Base-by-base conservation (phyloP, 2,797 vertebrate species). In the Jordanella pulchra region DNA sequence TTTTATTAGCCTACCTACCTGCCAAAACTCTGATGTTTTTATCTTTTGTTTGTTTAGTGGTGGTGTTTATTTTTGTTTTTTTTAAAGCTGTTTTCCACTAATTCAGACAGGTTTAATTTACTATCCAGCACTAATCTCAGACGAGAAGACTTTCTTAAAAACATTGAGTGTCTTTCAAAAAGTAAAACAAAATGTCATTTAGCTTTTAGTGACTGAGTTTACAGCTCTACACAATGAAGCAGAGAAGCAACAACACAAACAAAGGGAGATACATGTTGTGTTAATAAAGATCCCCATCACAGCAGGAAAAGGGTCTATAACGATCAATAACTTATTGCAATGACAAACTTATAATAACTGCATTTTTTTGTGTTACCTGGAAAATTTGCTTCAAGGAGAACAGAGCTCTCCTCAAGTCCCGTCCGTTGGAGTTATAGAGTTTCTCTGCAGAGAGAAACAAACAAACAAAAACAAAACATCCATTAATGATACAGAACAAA, bases 381-480 rank as follows among this genome's bases (percentile, higher is more conserved):
- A 99, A 99, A 81, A 99, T 97, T 80, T 99, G 97, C 90, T 99
- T 99, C 72, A 99, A 93, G 42, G 97, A 98, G 92, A 99, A 99
- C 84, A 98, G 94, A 3, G 97, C 97, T 69, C 97, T 94, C 86
- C 97, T 97, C 85, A 99, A 90, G 89, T 99, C 97, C 72, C 97
- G 94, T 81, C 97, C 97, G 86, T 82, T 96, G 85, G 95, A 98
- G 92, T 97, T 98, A 83, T 97, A 98, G 51, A 99, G 95, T 84
- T 96, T 97, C 93, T 99, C 97, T 99, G 93, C 55, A 91, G 68
- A 72, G 76, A 73, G 42, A 83, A 7, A 84, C 15, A 84, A 11
- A n/a, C n/a, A n/a, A n/a, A n/a, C n/a, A n/a, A n/a, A n/a, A 86
- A 4, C 47, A 11, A 14, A 54, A 18, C 39, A 75, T 69, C 71